Conservation (phyloP, 2,113 vertebrate species). For the Rhinolophus ferrumequinum region DNA sequence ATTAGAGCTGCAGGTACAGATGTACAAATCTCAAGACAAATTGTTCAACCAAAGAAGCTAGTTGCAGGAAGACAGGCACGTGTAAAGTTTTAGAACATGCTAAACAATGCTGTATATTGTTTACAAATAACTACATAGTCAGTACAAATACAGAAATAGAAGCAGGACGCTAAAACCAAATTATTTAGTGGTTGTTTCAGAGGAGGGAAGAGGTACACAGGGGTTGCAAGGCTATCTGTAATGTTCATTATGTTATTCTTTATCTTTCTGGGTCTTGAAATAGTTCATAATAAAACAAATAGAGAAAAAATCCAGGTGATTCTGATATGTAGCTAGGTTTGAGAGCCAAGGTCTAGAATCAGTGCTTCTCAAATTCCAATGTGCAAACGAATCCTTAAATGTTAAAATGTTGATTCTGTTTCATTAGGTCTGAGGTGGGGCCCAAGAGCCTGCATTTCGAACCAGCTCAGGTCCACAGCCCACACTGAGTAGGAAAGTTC, state of each 20-base stretch:
- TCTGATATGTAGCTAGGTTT: neutral
- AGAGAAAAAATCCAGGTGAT: neutral
- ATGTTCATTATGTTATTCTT: neutral
- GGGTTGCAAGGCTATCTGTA: neutral
- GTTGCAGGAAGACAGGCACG: neutral
- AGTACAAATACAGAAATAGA: neutral
- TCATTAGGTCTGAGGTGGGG: neutral
- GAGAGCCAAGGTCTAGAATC: neutral
- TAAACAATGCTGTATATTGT: neutral
- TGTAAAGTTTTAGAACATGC: neutral
- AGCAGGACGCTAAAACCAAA: neutral
- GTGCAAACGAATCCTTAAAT: too few species aligned
- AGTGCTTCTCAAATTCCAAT: neutral
- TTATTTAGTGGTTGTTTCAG: neutral
- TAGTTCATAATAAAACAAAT: slow-evolving; percentile 23
- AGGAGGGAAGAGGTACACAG: neutral
- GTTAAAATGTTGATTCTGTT: neutral
- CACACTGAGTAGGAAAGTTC: neutral
- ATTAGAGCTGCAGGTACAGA: neutral
- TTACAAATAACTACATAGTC: neutral
- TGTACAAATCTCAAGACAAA: neutral
- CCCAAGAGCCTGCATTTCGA: neutral
- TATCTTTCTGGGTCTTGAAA: neutral
- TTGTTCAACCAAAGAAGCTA: neutral
- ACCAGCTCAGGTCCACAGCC: neutral